Evolutionary conservation across 2,113 vertebrate species (phyloP).

Genomic region (Carlito syrichta): DNA sequence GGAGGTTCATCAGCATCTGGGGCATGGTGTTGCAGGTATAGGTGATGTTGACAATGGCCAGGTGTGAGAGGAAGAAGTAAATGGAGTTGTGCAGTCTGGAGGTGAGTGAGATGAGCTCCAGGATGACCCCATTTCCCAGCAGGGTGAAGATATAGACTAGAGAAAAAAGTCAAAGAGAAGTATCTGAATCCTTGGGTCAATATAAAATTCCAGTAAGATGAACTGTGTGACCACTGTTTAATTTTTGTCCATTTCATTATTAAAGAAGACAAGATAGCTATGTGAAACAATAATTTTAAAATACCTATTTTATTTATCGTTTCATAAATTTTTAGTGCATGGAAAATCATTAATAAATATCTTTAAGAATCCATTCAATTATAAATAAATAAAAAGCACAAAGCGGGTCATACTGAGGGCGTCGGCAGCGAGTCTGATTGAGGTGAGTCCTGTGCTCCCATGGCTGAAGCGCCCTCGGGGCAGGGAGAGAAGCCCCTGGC

Average conservation of each 20-base stretch:
- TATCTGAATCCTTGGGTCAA: not conserved
- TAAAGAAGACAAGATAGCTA: not conserved
- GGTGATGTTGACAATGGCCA: not conserved
- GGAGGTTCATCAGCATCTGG: conserved; percentile 53
- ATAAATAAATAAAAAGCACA: not conserved
- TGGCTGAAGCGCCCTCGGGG: too few species aligned
- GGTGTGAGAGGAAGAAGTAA: conserved; percentile 70
- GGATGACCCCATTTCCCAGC: conserved; percentile 39
- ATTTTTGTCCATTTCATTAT: conserved; percentile 42
- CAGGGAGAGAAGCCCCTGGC: too few species aligned
- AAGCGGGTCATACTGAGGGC: too few species aligned
- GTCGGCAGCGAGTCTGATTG: too few species aligned
- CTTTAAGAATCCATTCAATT: not conserved
- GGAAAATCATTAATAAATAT: not conserved
- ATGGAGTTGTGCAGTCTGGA: conserved; percentile 62
- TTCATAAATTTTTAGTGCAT: not conserved
- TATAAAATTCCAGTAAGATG: conserved; percentile 54
- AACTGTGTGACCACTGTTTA: conserved; percentile 53
- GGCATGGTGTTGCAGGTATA: conserved; percentile 35
- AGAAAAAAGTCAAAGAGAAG: conserved; percentile 10
- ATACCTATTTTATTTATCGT: not conserved
- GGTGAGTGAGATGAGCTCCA: conserved; percentile 38
- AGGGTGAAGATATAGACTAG: conserved; percentile 34
- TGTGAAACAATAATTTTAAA: not conserved
- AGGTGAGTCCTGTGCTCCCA: too few species aligned